Evolutionary conservation across 2,888 invertebrate genomes (phyloP), one percentile per base, ranked within the genome.

Genomic region (Microctonus brassicae): DNA sequence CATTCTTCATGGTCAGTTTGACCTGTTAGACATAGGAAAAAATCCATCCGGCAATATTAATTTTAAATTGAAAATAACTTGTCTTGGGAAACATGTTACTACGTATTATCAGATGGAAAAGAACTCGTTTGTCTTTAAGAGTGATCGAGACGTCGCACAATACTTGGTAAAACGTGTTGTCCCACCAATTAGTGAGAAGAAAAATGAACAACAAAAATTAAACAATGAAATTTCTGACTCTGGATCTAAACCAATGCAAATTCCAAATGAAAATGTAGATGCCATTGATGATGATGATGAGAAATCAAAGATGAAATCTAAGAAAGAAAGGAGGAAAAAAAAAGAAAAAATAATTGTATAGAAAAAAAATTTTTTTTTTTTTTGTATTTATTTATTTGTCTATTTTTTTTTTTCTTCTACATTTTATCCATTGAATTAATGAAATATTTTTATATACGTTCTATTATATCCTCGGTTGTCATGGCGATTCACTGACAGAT

Each of bases 1-100:
- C 74, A 69, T 69, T 9, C 72, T 84, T 22, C 79, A 76, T 17
- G 83, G 83, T 10, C 76, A 68, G 6, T 83, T 79, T 72, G 75
- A 81, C 20, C 70, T 87, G 1, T 10, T 70, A 1, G 87, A 87
- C 72, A 82, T 85, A 0, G 87, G 87, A 0, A 80, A 79, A 62
- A 84, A 85, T 77, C 80, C 79, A 1, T 80, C 81, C 10, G 87
- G 87, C 20, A 78, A 72, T 2, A 75, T 87, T 33, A 75, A 81
- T 29, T 73, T 87, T 63, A 78, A 81, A 11, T 66, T 87, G 60
- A 76, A 79, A 6, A 72, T 87, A 13, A 79, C 79, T 2, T 82
- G 84, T 39, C 79, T 85, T 13, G 87, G 87, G 0, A 79, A 82
- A 26, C 80, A 76, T 24, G 75, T 84, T 7, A 79, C 76, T 3